Evolutionary conservation across 2,888 invertebrate species (phyloP).

Genomic region (Labia minor): DNA sequence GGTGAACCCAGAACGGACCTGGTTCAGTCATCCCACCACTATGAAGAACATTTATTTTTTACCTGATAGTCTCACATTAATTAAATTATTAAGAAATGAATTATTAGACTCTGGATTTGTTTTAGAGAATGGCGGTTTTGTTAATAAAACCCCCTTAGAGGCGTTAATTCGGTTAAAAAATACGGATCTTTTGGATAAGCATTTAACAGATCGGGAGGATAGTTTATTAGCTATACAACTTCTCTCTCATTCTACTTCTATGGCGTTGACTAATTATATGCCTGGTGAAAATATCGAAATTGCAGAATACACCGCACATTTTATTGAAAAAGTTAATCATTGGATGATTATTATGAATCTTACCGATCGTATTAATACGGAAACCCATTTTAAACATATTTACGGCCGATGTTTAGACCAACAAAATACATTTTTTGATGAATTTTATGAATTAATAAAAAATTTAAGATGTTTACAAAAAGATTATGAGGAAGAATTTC

Average conservation of each 20-base stretch:
- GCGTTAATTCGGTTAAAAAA: not conserved
- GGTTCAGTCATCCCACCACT: not conserved
- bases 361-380: not conserved
- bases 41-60: not conserved
- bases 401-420: not conserved
- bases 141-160: not conserved
- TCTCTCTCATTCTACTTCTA: not conserved
- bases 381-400: not conserved
- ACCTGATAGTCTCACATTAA: not conserved
- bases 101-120: not conserved
- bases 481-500: not conserved
- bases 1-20: not conserved
- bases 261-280: not conserved
- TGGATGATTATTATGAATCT: not conserved
- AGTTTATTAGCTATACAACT: not conserved
- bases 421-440: slow-evolving; percentile 3
- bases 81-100: not conserved
- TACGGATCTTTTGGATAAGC: not conserved
- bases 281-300: not conserved
- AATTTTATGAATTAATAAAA: not conserved
- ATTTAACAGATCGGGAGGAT: not conserved
- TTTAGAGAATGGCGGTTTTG: not conserved
- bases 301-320: not conserved
- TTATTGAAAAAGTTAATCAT: not conserved
- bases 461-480: not conserved